Evolutionary conservation across 2,888 invertebrate genomes (phyloP), one percentile per base, ranked within the genome.

Genomic region (Cheilosia soror): DNA sequence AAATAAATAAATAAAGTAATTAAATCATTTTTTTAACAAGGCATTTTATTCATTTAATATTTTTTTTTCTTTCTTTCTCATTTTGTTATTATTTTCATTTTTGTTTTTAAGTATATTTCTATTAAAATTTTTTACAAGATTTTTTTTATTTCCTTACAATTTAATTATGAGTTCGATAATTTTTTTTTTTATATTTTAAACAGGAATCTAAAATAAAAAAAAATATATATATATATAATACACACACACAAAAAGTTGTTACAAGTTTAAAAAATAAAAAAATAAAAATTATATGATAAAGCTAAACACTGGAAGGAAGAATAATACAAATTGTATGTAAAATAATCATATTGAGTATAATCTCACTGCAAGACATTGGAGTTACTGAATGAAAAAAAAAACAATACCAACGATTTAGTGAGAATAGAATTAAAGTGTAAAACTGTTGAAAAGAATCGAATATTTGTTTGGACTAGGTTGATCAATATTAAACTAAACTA

Each of bases 11-110:
- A 42, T 51, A 9, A 5, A 51, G 11, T 29, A 15, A n/a, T 63
- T 66, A 53, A 63, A 20, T 77, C 27, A 83, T 83, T 83, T 83
- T 83, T 83, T 79, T 78, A 83, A 83, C 83, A 83, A 83, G 83
- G 83, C 83, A 83, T 83, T 83, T 82, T 83, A 83, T 83, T 82
- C 65, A 82, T 78, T 83, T 57, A 83, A 82, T 82, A 77, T 82
- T 78, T 72, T 58, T 65, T 58, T 53, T 71, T 58, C 27, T 63
- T 63, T 71, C 29, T 31, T 55, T 53, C 44, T 66, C 27, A 31
- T 83, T 83, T 71, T 72, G 9, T 69, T 31, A 55, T 80, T 51
- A 66, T 75, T 63, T 81, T 63, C 31, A 60, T 78, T 82, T 51
- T 15, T 47, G 15, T 77, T 78, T 78, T 37, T 37, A 37, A 72